These are phyloP conservation scores for Acleris laterana DNA, from an alignment of 2,888 invertebrate genomes.

Conservation along the genomic window DNA sequence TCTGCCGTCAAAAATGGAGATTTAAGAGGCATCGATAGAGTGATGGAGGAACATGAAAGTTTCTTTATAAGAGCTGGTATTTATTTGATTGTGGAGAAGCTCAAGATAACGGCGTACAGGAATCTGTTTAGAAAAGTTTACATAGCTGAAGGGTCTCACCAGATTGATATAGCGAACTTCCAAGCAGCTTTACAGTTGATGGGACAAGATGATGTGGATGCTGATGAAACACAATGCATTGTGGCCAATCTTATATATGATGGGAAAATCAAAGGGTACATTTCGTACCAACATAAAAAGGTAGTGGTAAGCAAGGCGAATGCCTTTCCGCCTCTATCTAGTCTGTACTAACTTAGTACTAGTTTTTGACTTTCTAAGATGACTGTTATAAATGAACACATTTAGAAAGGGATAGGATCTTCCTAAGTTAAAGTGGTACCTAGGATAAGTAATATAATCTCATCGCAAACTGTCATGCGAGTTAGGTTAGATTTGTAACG, in stretches of 20 bases:
- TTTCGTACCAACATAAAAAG: slow-evolving; percentile 98
- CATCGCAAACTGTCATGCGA: no score
- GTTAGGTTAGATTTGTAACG: no score
- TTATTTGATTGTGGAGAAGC: slow-evolving; percentile 97
- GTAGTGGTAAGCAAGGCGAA: slow-evolving; percentile 98
- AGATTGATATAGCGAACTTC: slow-evolving; percentile 94
- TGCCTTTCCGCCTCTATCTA: slow-evolving; percentile 94
- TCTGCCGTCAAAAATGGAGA: slow-evolving; percentile 96
- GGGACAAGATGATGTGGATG: slow-evolving; percentile 93
- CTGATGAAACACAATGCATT: slow-evolving; percentile 98
- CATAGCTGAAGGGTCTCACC: slow-evolving; percentile 90
- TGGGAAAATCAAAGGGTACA: slow-evolving; percentile 99
- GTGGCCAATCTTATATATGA: slow-evolving; percentile 98
- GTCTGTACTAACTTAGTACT: slow-evolving; percentile 67
- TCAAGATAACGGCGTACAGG: slow-evolving; percentile 97
- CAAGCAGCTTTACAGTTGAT: slow-evolving; percentile 92
- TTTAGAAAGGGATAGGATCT: no score
- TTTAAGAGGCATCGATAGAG: slow-evolving; percentile 91
- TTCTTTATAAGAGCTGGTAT: slow-evolving; percentile 99
- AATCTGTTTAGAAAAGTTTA: slow-evolving; percentile 98
- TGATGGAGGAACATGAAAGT: slow-evolving; percentile 93
- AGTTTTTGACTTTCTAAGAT: neutral
- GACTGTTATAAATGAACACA: neutral
- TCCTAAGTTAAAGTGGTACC: no score
- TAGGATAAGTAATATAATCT: no score